A percentile compares a stretch with the other conserved stretches of the same genome.
Conservation (phyloP, 1,140 invertebrate species). For the Tetramorium simillimum region DNA sequence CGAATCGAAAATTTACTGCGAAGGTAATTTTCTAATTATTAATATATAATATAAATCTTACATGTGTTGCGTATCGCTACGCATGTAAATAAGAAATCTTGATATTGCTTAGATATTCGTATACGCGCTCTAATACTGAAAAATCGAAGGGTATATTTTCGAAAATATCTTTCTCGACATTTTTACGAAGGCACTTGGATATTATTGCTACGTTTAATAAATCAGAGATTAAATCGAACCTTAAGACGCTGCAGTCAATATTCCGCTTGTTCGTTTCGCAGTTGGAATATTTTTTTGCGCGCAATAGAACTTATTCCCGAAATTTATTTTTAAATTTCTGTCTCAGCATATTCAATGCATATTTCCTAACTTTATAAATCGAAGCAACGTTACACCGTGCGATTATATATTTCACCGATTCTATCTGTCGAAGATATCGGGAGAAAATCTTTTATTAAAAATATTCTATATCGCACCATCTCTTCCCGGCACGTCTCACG, state of each 20-base stretch:
- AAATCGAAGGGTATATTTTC: constrained; percentile 32
- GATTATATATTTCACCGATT: neutral
- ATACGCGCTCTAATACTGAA: constrained; percentile 40
- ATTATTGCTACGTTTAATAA: constrained; percentile 11
- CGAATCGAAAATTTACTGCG: neutral
- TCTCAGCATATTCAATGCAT: neutral
- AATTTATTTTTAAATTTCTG: constrained; percentile 23
- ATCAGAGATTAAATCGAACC: neutral
- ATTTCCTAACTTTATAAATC: constrained; percentile 7
- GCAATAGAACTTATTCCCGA: neutral
- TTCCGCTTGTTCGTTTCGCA: neutral
- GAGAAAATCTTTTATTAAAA: constrained; percentile 29
- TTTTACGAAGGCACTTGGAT: constrained; percentile 24
- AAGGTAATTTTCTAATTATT: constrained; percentile 3
- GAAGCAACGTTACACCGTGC: neutral
- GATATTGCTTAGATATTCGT: neutral
- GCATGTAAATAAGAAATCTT: neutral
- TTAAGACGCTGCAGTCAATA: neutral
- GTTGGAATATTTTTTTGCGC: constrained; percentile 4
- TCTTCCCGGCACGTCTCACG: neutral
- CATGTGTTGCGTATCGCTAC: neutral
- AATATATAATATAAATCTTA: neutral
- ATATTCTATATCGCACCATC: neutral
- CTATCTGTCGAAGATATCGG: neutral
- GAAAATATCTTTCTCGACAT: constrained; percentile 31